phyloP scores from a whole-genome alignment of 2,797 vertebrate genomes.

The Dromococcyx pavoninus region DNA sequence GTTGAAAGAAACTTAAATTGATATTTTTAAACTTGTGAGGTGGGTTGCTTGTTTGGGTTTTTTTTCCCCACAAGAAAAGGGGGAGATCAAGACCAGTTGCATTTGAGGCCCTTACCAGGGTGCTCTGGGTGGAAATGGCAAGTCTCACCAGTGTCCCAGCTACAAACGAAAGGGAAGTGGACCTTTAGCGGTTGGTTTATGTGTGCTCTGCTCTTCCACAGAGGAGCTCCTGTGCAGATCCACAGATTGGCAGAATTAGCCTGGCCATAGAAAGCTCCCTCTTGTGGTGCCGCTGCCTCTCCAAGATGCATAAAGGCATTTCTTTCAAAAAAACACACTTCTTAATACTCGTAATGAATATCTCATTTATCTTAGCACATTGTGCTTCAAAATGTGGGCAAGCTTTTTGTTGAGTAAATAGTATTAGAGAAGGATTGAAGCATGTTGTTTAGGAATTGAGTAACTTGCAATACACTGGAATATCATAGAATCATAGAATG shows the following conservation, averaged over 20 bases:
- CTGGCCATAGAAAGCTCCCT: conserved; percentile 4
- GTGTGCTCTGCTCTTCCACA: not conserved
- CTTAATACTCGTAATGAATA: not conserved
- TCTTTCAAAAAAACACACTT: not conserved
- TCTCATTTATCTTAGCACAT: accelerated
- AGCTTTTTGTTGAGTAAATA: not conserved
- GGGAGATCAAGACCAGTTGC: not conserved
- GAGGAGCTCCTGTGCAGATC: not conserved
- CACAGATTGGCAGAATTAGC: not conserved
- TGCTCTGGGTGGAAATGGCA: not conserved
- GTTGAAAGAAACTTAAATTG: not conserved
- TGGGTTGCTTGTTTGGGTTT: too few species aligned
- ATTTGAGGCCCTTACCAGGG: not conserved
- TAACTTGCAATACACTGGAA: not conserved
- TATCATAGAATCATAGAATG: too few species aligned
- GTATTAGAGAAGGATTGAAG: not conserved
- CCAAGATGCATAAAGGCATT: not conserved
- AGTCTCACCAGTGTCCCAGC: not conserved
- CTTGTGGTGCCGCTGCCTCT: not conserved
- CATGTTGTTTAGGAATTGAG: not conserved
- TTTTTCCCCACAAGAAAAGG: not conserved
- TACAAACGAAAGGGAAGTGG: too few species aligned
- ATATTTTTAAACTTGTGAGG: not conserved
- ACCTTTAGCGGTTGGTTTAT: not conserved
- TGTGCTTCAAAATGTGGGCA: not conserved